Conservation (phyloP, 2,797 vertebrate species). For the Mormyrus proboscirostris region DNA sequence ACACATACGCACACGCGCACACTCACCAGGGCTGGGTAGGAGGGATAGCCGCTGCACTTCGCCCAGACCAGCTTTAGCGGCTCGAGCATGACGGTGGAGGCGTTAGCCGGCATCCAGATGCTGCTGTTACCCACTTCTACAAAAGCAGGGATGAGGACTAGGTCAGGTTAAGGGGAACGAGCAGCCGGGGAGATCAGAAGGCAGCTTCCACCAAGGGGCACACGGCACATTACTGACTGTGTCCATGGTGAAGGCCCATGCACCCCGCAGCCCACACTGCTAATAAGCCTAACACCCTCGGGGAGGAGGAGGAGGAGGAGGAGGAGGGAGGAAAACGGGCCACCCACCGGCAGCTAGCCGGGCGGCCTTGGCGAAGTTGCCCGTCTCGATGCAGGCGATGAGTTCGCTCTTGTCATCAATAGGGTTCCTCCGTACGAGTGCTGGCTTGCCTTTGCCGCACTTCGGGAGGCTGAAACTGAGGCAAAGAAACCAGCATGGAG, state of each 20-base stretch:
- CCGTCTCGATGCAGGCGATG: slow-evolving; percentile 92
- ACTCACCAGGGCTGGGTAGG: slow-evolving; percentile 98
- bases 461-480: slow-evolving; percentile 74
- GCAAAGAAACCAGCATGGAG: neutral
- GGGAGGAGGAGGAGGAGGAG: neutral
- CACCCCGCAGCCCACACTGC: neutral
- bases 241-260: neutral
- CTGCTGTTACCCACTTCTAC: slow-evolving; percentile 92
- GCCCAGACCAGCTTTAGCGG: slow-evolving; percentile 98
- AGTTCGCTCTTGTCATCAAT: slow-evolving; percentile 89
- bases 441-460: slow-evolving; percentile 92
- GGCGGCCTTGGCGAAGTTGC: slow-evolving; percentile 94
- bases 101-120: slow-evolving; percentile 92
- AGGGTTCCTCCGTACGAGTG: slow-evolving; percentile 85
- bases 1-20: slow-evolving; percentile 16
- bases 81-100: slow-evolving; percentile 84
- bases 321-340: neutral
- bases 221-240: neutral
- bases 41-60: slow-evolving; percentile 98
- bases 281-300: neutral
- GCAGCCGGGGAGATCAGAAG: neutral
- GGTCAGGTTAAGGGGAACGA: slow-evolving; percentile 50
- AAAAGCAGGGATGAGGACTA: slow-evolving; percentile 54
- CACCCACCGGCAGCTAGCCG: slow-evolving; percentile 85
- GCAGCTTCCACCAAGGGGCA: neutral